Conservation (phyloP, 2,888 invertebrate genomes). For the Aleiodes testaceus region DNA sequence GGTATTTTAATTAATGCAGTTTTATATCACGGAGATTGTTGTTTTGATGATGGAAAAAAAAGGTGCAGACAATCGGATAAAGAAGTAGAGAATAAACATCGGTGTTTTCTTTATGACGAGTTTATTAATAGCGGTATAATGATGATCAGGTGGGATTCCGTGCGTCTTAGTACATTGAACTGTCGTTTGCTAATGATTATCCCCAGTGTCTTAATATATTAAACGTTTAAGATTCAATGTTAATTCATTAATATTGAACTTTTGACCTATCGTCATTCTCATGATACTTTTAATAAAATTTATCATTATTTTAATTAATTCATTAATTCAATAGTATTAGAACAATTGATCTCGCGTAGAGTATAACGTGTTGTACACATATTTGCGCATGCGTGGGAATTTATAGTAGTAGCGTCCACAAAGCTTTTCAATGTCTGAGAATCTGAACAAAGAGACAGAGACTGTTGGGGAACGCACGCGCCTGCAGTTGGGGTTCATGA, state of each 20-base stretch:
- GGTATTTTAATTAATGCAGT: too few species aligned
- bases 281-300: too few species aligned
- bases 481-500: conserved; percentile 34
- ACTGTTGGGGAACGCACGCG: conserved; percentile 23
- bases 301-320: too few species aligned
- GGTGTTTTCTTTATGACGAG: conserved; percentile 48
- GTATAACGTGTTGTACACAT: background rate
- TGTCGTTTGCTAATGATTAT: conserved; percentile 45
- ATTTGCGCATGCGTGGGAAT: conserved; percentile 33
- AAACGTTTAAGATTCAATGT: background rate
- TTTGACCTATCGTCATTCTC: background rate
- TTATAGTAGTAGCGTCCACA: background rate
- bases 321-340: too few species aligned
- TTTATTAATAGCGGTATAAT: conserved; percentile 62
- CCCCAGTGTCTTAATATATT: conserved; percentile 15
- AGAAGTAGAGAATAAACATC: background rate
- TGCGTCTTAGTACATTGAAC: conserved; percentile 58
- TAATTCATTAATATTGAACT: conserved; percentile 8
- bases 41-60: background rate
- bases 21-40: too few species aligned
- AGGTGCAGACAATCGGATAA: background rate
- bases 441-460: conserved; percentile 38
- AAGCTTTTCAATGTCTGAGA: conserved; percentile 24
- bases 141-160: conserved; percentile 60
- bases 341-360: conserved; percentile 8